A percentile compares a stretch with the other conserved stretches of the same genome.
These are phyloP conservation scores for Nyctibius grandis DNA, from an alignment of 2,797 vertebrate genomes.

Conservation along the genomic window DNA sequence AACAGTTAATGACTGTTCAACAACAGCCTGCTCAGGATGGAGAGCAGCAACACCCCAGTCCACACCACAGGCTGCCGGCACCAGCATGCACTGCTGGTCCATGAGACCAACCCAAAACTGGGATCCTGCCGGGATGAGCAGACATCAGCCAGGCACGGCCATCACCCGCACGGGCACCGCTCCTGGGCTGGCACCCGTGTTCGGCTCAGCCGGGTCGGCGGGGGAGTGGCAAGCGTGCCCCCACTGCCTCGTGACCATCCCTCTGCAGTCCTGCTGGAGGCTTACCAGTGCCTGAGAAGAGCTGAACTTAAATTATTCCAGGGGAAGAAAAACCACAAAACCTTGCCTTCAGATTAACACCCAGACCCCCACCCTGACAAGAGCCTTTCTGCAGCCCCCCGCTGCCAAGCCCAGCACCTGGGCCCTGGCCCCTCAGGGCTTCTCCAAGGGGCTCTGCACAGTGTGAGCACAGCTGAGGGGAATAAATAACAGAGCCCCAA, in stretches of 20 bases:
- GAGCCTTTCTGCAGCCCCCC: conserved; percentile 29
- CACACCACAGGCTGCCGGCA: background rate
- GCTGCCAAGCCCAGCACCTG: background rate
- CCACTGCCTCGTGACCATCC: background rate
- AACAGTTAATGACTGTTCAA: background rate
- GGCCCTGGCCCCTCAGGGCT: conserved; percentile 29
- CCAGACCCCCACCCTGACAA: background rate
- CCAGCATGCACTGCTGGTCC: background rate
- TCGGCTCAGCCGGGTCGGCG: background rate
- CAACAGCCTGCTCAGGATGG: background rate
- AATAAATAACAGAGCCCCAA: background rate
- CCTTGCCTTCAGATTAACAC: background rate
- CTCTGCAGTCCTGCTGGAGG: background rate
- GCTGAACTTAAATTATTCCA: background rate
- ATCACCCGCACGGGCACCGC: fast-evolving
- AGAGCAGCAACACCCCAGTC: background rate
- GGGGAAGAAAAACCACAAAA: background rate
- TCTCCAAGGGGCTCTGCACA: background rate
- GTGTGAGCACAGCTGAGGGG: background rate
- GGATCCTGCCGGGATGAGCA: background rate
- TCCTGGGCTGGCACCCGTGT: fast-evolving
- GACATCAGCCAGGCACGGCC: background rate
- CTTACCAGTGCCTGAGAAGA: background rate
- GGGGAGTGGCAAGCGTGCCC: fast-evolving
- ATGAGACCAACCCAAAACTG: background rate